Evolutionary conservation across 2,797 vertebrate species (phyloP), one percentile per base, ranked within the genome.

Genomic region (Cynodonichthys magdalenae): DNA sequence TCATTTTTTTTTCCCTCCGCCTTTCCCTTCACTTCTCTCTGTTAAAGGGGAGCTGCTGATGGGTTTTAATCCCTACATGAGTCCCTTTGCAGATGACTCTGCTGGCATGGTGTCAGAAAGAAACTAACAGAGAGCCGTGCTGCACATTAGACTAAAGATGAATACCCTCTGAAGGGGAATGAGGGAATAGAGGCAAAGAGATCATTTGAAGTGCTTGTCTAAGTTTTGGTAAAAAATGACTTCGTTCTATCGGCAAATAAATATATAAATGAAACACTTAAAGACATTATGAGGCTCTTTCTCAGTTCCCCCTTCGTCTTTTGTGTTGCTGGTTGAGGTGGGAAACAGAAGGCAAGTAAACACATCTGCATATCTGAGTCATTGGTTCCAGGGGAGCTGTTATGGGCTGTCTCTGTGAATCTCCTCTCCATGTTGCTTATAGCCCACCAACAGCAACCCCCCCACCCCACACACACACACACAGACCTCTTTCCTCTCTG

Each of bases 341-440:
- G 83, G 84, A 90, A 87, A 86, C 80, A 77, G 82, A 90, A 84
- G 89, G 81, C 84, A 88, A 90, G 89, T 87, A 91, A 91, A 92
- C 90, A 91, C 87, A 90, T 91, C 90, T 91, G 90, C 90, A 90
- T 90, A 90, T 91, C 90, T 93, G 91, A 93, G 89, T 92, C 92
- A 93, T 88, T 86, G 87, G 86, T 86, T 90, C 85, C 86, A 87
- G 85, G 88, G 87, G 88, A 89, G 86, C 79, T 87, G 89, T 91
- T 89, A 86, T 87, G 85, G 86, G 86, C 83, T 90, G 84, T 88
- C 87, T 90, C 83, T 85, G 82, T 82, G 83, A 83, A 89, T 90
- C 84, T 88, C 78, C 84, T 87, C 85, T 85, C 82, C 64, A 78
- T 34, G 63, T 77, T 82, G 79, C 83, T 83, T 63, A 44, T 75